These are phyloP conservation scores for Graphium colonna DNA, from an alignment of 2,888 invertebrate genomes.

Conservation along the genomic window DNA sequence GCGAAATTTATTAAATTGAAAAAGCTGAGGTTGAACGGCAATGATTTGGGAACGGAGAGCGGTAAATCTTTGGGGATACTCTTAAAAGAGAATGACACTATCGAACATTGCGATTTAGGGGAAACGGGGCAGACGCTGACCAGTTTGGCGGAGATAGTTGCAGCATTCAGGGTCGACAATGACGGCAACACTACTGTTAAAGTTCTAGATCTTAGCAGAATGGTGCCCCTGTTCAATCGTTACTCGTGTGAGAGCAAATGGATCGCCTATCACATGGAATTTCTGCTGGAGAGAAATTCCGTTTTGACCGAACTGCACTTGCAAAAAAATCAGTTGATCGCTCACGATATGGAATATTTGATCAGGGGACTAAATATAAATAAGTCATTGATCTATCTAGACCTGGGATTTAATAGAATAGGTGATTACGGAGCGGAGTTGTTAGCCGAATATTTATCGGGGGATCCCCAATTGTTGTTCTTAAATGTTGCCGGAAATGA, in stretches of 20 bases:
- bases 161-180: slow-evolving; percentile 63
- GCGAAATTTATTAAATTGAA: slow-evolving; percentile 65
- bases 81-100: slow-evolving; percentile 58
- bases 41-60: slow-evolving; percentile 77
- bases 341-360: slow-evolving; percentile 81
- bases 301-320: slow-evolving; percentile 77
- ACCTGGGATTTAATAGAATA: slow-evolving; percentile 81
- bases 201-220: slow-evolving; percentile 62
- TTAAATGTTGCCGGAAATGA: slow-evolving; percentile 79
- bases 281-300: slow-evolving; percentile 54
- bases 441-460: slow-evolving; percentile 74
- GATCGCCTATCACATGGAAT: slow-evolving; percentile 73
- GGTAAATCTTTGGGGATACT: slow-evolving; percentile 74
- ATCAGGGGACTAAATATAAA: slow-evolving; percentile 73
- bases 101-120: slow-evolving; percentile 77
- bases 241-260: slow-evolving; percentile 68
- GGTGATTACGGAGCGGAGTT: slow-evolving; percentile 80
- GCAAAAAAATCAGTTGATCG: slow-evolving; percentile 80
- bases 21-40: slow-evolving; percentile 79
- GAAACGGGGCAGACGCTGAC: slow-evolving; percentile 78
- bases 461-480: slow-evolving; percentile 67
- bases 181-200: slow-evolving; percentile 51
- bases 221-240: slow-evolving; percentile 56
- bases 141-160: slow-evolving; percentile 76
- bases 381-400: slow-evolving; percentile 74